Conservation (phyloP, 2,113 vertebrate genomes). For the Tricholaema leucomelas region DNA sequence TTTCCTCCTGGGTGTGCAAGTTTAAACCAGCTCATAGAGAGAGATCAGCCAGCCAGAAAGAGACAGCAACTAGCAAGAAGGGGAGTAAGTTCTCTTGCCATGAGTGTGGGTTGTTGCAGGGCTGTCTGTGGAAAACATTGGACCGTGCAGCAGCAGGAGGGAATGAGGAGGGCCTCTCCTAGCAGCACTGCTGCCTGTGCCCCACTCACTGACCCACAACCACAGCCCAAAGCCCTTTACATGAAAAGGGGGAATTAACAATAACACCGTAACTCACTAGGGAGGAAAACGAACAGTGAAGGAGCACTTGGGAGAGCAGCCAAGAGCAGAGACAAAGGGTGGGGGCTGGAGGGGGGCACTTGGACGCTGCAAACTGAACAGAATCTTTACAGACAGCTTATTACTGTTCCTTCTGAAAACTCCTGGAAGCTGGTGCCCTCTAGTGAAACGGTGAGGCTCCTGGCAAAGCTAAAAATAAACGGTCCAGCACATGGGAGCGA, state of each 20-base stretch:
- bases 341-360: not conserved
- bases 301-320: not conserved
- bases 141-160: not conserved
- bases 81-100: not conserved
- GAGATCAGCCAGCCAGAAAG: not conserved
- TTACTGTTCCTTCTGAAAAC: not conserved
- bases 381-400: not conserved
- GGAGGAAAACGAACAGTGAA: not conserved
- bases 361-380: not conserved
- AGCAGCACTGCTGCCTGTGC: not conserved
- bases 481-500: not conserved
- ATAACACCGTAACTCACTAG: not conserved
- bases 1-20: not conserved
- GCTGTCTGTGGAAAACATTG: accelerated
- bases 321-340: not conserved
- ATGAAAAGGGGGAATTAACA: not conserved
- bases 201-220: not conserved
- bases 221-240: not conserved
- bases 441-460: not conserved
- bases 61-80: not conserved
- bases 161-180: not conserved
- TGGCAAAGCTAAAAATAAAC: not conserved
- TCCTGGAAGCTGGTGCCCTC: constrained; percentile 32
- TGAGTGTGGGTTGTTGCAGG: not conserved
- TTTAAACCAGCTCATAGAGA: not conserved